Evolutionary conservation across 2,797 vertebrate genomes (phyloP), one percentile per base, ranked within the genome.

Genomic region (Lagocephalus sceleratus): DNA sequence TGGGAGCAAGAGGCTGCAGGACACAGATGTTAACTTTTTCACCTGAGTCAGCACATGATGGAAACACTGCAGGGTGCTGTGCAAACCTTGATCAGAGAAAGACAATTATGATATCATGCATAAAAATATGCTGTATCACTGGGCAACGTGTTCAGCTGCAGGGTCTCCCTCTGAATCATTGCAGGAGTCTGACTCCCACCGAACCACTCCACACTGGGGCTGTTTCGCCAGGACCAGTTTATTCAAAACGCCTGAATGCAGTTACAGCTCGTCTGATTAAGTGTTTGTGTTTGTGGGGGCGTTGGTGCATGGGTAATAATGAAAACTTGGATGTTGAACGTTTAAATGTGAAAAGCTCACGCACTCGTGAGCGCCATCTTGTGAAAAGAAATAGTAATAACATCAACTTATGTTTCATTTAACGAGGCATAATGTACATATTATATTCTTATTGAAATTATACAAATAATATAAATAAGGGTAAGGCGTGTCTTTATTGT

Each of bases 311-410:
- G 2, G 5, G 40, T n/a, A 42, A 35, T 14, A 12, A 35, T 35
- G 32, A 35, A 35, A 35, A 14, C 32, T 2, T 35, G 11, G 32
- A 12, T 35, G 39, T 54, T 9, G 6, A 41, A 5, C 17, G 25
- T 26, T 20, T 15, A 25, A 43, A 1, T 51, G 11, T 21, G 20
- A 46, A 20, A 54, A 17, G 16, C 12, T 11, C 52, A 39, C 22
- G 35, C 1, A 48, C 12, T 59, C 14, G 35, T 38, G 61, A 43
- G 61, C 20, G 73, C 68, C 69, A 77, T 53, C 67, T 60, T 56
- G 58, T 69, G 76, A 71, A 20, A 16, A 0, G 58, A 40, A 17
- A 0, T 1, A 44, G 66, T 17, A 46, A 71, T 20, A 26, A 3
- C 17, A 52, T 19, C 10, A 22, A 54, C 1, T 12, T 51, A 19